Evolutionary conservation across 2,113 vertebrate species (phyloP), one percentile per base, ranked within the genome.

Genomic region (Phainopepla nitens): DNA sequence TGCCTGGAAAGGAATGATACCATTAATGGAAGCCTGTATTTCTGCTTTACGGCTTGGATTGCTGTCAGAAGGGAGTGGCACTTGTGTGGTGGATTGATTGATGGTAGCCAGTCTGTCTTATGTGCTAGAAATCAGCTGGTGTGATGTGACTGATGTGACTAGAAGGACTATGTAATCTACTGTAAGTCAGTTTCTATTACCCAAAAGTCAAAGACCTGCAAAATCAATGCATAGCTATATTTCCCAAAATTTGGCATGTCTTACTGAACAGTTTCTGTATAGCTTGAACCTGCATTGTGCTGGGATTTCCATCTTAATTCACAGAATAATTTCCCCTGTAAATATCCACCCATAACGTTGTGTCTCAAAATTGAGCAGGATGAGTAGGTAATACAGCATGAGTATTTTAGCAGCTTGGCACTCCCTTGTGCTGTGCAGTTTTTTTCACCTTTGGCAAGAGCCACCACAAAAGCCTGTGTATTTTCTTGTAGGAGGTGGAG

Each of bases 401-500:
- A 69, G 27, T 69, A n/a, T n/a, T n/a, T 60, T 54, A 23, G 27
- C 3, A 3, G 6, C 14, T 57, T 24, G 10, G 19, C 60, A 50
- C 20, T 85, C 22, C 33, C 11, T 73, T 82, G 27, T 72, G 51
- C 39, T 62, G 18, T 21, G 9, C 44, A 54, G 15, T 75, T 90
- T 72, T 89, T 78, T 60, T 35, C 62, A 79, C 17, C 58, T 50
- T 88, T 93, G 71, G 49, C 87, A 89, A 90, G 88, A 87, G 51
- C 28, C 13, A 1, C 33, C 47, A 12, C 44, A 15, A 9, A 13
- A 88, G 12, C 53, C 36, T 89, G n/a, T 87, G n/a, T 89, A 78
- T 93, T 95, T 79, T 87, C 60, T 73, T 94, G 28, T 69, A 99
- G 99, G 99, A 99, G 96, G 98, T 99, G 65, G 98, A 99, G 96